Evolutionary conservation across 2,113 vertebrate species (phyloP).

Genomic region (Burhinus oedicnemus): DNA sequence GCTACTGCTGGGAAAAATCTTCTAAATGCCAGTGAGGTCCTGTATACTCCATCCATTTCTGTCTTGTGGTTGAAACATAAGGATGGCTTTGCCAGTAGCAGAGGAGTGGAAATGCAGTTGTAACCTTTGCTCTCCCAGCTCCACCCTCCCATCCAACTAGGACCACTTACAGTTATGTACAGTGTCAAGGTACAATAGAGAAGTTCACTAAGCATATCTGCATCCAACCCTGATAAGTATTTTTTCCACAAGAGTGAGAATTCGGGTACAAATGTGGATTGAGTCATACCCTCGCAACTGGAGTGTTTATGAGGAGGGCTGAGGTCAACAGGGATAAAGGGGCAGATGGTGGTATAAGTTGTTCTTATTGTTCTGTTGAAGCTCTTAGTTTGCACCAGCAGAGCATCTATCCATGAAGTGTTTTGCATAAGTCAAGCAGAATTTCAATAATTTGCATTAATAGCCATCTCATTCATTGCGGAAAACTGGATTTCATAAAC

Average conservation of each 20-base stretch:
- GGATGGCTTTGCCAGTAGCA: background rate
- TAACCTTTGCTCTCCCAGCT: background rate
- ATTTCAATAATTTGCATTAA: background rate
- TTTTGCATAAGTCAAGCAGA: background rate
- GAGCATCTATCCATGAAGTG: background rate
- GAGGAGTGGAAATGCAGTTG: background rate
- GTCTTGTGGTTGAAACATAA: background rate
- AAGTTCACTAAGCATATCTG: background rate
- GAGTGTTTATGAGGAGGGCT: background rate
- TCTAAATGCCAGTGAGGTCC: background rate
- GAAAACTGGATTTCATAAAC: background rate
- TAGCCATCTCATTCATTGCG: background rate
- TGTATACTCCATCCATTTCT: background rate
- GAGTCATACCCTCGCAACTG: background rate
- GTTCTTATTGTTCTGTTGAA: background rate
- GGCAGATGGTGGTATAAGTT: background rate
- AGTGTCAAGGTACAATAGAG: background rate
- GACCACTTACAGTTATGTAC: background rate
- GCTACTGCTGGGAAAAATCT: constrained; percentile 3
- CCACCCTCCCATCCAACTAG: background rate
- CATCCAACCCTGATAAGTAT: background rate
- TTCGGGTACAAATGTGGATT: background rate
- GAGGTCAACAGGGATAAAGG: background rate
- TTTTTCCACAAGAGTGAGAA: background rate
- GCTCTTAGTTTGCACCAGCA: background rate